These are phyloP conservation scores for Diceros bicornis DNA, from an alignment of 2,797 vertebrate species.

Conservation along the genomic window DNA sequence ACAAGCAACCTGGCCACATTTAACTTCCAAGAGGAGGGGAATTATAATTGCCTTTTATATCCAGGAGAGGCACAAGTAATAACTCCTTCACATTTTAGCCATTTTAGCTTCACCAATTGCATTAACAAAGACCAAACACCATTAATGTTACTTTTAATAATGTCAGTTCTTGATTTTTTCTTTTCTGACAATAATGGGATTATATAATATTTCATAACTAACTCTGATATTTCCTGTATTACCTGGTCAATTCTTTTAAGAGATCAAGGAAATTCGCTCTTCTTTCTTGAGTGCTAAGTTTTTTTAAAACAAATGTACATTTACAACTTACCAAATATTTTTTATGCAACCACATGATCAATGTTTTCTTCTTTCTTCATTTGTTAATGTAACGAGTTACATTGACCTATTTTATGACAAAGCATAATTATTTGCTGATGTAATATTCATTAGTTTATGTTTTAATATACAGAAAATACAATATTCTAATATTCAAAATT, in stretches of 20 bases:
- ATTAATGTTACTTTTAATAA: background rate
- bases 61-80: too few species aligned
- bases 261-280: background rate
- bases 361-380: background rate
- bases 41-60: accelerated
- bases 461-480: background rate
- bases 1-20: too few species aligned
- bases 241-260: background rate
- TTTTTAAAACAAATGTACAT: background rate
- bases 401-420: background rate
- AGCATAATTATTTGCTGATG: background rate
- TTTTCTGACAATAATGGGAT: background rate
- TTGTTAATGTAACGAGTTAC: background rate
- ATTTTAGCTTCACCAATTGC: background rate
- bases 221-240: background rate
- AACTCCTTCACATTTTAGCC: background rate
- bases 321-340: background rate
- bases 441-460: background rate
- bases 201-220: background rate
- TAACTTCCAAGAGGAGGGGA: background rate
- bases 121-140: background rate
- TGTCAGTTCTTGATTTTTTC: background rate
- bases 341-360: background rate
- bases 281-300: background rate
- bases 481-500: background rate